Conservation (phyloP, 1,140 invertebrate genomes). For the Drosophila prosaltans region DNA sequence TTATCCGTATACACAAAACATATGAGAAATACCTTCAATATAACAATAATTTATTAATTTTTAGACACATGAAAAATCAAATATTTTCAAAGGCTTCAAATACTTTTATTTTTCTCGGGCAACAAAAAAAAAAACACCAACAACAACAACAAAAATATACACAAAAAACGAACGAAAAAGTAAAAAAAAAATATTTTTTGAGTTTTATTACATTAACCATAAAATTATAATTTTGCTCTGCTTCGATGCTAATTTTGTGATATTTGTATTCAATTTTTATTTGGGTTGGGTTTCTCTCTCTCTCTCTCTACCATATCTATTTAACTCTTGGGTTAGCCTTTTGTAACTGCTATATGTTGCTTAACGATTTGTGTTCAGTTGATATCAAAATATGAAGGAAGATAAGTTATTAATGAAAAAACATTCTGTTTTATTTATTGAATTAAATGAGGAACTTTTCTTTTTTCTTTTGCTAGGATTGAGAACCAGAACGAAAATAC, state of each 20-base stretch:
- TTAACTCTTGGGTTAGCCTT: conserved; percentile 50
- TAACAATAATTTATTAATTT: conserved; percentile 70
- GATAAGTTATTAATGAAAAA: conserved; percentile 5
- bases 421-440: conserved; percentile 13
- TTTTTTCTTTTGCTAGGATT: conserved; percentile 33
- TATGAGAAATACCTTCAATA: conserved; percentile 69
- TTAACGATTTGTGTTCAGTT: conserved; percentile 74
- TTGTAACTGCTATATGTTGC: conserved; percentile 67
- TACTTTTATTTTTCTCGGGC: conserved; percentile 63
- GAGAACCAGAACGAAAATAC: conserved; percentile 60
- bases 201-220: conserved; percentile 68
- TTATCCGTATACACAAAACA: conserved; percentile 36
- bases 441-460: conserved; percentile 7
- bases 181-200: conserved; percentile 55
- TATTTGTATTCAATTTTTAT: conserved; percentile 69
- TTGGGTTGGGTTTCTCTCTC: conserved; percentile 32
- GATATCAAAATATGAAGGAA: conserved; percentile 62
- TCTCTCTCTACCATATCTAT: conserved; percentile 22
- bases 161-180: conserved; percentile 45
- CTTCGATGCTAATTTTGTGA: conserved; percentile 79
- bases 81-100: conserved; percentile 48
- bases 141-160: conserved; percentile 53
- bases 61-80: conserved; percentile 46
- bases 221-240: conserved; percentile 61
- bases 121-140: conserved; percentile 57